Evolutionary conservation across 2,888 invertebrate species (phyloP).

Genomic region (Caenorhabditis japonica): DNA sequence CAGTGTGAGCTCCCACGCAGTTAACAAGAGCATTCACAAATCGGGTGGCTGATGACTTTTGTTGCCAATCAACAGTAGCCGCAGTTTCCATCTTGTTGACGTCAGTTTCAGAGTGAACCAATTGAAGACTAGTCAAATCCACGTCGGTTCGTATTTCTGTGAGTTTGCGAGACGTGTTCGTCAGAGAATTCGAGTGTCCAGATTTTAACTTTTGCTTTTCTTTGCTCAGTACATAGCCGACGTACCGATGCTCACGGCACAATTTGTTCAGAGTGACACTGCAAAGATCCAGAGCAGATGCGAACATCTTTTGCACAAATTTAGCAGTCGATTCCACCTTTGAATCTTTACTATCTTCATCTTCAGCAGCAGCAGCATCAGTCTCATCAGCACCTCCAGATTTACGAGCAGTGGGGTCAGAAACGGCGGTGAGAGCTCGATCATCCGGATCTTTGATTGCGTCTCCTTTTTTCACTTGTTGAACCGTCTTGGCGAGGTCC

Average conservation of each 20-base stretch:
- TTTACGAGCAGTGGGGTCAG: conserved; percentile 7
- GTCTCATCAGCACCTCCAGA: conserved; percentile 15
- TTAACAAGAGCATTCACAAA: conserved; percentile 72
- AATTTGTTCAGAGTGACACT: conserved; percentile 56
- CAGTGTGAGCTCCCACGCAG: conserved; percentile 80
- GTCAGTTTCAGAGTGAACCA: conserved; percentile 71
- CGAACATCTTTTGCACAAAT: conserved; percentile 57
- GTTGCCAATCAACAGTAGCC: conserved; percentile 73
- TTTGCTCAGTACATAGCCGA: conserved; percentile 88
- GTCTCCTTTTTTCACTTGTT: conserved; percentile 71
- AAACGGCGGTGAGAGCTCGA: conserved; percentile 39
- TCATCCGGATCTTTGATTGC: conserved; percentile 62
- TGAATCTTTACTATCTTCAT: conserved; percentile 37
- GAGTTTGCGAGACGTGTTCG: conserved; percentile 60
- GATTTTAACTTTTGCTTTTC: conserved; percentile 88
- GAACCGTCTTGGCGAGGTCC: conserved; percentile 69
- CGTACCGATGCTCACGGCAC: conserved; percentile 94
- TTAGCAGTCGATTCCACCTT: conserved; percentile 46
- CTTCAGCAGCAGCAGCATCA: conserved; percentile 10
- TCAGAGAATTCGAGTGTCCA: conserved; percentile 78
- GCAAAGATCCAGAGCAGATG: conserved; percentile 54
- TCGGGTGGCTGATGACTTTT: conserved; percentile 72
- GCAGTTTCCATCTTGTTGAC: conserved; percentile 74
- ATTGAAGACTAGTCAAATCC: conserved; percentile 66
- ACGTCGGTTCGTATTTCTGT: conserved; percentile 68